Evolutionary conservation across 2,113 vertebrate species (phyloP).

Genomic region (Stigmatopora argus): DNA sequence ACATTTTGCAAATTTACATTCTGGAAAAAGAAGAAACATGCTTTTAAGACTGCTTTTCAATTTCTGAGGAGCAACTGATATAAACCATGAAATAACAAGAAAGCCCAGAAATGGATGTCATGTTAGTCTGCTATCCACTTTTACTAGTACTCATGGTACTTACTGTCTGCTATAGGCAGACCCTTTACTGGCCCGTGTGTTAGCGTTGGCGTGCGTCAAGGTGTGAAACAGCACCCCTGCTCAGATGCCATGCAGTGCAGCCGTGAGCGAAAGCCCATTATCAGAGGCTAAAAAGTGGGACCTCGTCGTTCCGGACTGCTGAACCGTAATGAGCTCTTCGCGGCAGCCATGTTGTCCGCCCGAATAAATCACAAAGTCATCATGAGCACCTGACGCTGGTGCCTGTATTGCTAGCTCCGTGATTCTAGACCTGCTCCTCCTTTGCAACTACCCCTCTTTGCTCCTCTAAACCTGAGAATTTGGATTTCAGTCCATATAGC

Average conservation of each 20-base stretch:
- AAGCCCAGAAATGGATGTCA: no score
- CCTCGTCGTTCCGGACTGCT: constrained; percentile 54
- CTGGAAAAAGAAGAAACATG: constrained; percentile 13
- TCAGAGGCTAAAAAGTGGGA: constrained; percentile 52
- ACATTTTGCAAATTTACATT: background rate
- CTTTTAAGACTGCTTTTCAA: constrained; percentile 19
- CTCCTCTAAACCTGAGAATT: constrained; percentile 47
- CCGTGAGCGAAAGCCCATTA: constrained; percentile 68
- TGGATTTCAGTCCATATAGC: background rate
- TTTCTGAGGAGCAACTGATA: no score
- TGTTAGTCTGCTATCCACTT: background rate
- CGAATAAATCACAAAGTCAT: constrained; percentile 62
- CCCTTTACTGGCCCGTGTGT: constrained; percentile 7
- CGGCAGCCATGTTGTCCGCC: constrained; percentile 62
- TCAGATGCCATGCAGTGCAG: constrained; percentile 46
- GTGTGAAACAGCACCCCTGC: constrained; percentile 44
- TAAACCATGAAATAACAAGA: no score
- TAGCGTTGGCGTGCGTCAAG: constrained; percentile 7
- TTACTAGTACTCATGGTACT: constrained; percentile 15
- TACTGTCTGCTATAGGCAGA: constrained; percentile 1
- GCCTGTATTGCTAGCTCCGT: constrained; percentile 29
- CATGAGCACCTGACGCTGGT: constrained; percentile 6
- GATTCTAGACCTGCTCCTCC: constrained; percentile 21
- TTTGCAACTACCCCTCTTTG: constrained; percentile 26
- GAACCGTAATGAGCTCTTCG: constrained; percentile 70